These are phyloP conservation scores for Pelecanus crispus DNA, from an alignment of 2,113 vertebrate species.

Conservation along the genomic window DNA sequence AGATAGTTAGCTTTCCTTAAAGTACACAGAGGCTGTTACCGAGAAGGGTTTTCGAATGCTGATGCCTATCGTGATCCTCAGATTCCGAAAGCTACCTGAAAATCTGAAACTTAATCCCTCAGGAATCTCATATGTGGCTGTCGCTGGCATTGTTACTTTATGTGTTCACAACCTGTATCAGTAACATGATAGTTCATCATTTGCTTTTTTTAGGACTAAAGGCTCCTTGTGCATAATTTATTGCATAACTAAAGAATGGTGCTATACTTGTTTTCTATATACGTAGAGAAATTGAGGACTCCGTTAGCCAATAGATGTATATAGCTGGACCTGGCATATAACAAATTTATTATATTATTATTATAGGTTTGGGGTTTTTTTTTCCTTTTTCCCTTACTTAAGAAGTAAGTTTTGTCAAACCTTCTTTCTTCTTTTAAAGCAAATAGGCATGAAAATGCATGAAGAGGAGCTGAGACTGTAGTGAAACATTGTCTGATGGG, in stretches of 20 bases:
- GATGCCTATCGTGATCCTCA: neutral
- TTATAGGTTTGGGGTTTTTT: accelerated
- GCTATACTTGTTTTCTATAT: neutral
- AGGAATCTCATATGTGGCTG: neutral
- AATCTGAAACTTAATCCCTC: neutral
- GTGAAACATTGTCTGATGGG: neutral
- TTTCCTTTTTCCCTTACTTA: neutral
- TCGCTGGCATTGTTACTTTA: neutral
- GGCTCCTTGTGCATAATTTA: neutral
- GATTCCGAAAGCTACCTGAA: neutral
- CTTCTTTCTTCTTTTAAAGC: neutral
- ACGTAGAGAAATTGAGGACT: neutral
- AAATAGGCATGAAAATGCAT: neutral
- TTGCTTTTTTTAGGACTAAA: neutral
- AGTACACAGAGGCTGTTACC: neutral
- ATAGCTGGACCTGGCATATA: neutral
- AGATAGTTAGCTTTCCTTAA: neutral
- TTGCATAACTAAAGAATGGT: neutral
- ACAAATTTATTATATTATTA: neutral
- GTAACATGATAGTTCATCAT: neutral
- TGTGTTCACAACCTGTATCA: neutral
- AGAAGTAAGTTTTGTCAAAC: neutral
- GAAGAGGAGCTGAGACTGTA: neutral
- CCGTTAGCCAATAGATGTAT: neutral
- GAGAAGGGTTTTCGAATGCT: neutral